Conservation (phyloP, 35 echinoderm and acorn worm species). For the Apostichopus parvimensis region DNA sequence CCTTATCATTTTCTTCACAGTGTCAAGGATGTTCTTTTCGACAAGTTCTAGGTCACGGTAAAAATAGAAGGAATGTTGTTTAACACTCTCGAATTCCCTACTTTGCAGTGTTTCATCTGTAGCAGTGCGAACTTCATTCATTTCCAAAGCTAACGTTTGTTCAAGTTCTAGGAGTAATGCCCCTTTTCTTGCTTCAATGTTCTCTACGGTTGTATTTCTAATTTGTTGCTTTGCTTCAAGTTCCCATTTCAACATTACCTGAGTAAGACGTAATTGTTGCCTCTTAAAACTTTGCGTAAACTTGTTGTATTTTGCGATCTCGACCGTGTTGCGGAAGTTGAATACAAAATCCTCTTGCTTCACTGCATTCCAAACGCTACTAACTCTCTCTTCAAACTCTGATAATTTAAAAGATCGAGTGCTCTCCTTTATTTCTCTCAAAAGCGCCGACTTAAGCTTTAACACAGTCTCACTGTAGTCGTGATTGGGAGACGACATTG, state of each 20-base stretch:
- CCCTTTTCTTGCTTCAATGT: neutral
- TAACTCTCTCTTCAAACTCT: neutral
- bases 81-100: neutral
- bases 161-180: neutral
- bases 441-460: neutral
- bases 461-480: conserved; percentile 37
- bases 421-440: no score
- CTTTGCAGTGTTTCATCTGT: neutral
- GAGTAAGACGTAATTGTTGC: neutral
- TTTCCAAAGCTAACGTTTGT: neutral
- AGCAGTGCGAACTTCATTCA: neutral
- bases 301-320: conserved; percentile 18
- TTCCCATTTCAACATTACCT: conserved; percentile 34
- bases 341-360: no score
- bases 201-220: conserved; percentile 14
- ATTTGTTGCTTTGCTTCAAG: conserved; percentile 20
- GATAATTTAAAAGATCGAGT: neutral
- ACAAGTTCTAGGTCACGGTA: neutral
- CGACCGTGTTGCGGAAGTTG: neutral
- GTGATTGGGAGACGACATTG: no score
- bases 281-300: neutral
- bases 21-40: neutral
- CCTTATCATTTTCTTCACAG: neutral
- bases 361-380: no score
- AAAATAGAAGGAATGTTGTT: neutral